Evolutionary conservation across 1,140 invertebrate species (phyloP).

Genomic region (Pogonomyrmex californicus): DNA sequence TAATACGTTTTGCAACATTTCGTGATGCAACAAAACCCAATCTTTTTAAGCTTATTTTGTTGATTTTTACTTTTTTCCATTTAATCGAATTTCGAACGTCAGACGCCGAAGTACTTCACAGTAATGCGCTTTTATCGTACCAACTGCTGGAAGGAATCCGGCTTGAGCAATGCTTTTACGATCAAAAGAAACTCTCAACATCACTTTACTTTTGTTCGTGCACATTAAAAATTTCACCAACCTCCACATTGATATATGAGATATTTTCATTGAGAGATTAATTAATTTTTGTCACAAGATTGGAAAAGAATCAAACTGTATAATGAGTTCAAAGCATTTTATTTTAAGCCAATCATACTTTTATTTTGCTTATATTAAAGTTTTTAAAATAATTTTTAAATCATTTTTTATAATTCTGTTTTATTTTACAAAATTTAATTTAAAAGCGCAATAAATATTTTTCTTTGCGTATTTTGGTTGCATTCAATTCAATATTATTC

Average conservation of each 20-base stretch:
- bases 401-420: background rate
- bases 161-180: conserved; percentile 25
- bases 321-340: background rate
- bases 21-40: background rate
- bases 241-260: background rate
- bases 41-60: conserved; percentile 1
- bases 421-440: background rate
- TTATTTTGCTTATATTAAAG: background rate
- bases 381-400: background rate
- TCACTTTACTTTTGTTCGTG: conserved; percentile 43
- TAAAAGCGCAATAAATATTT: background rate
- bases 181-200: conserved; percentile 55
- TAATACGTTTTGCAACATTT: conserved; percentile 12
- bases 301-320: background rate
- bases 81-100: conserved; percentile 52
- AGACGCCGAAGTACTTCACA: conserved; percentile 38
- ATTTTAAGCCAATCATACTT: background rate
- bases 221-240: conserved; percentile 13
- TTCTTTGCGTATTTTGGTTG: background rate
- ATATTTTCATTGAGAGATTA: conserved; percentile 20
- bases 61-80: conserved; percentile 11
- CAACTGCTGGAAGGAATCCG: conserved; percentile 22
- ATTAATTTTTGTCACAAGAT: conserved; percentile 16
- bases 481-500: conserved; percentile 14
- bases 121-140: conserved; percentile 57